Evolutionary conservation across 2,888 invertebrate species (phyloP).

Genomic region (Volucella zonaria): DNA sequence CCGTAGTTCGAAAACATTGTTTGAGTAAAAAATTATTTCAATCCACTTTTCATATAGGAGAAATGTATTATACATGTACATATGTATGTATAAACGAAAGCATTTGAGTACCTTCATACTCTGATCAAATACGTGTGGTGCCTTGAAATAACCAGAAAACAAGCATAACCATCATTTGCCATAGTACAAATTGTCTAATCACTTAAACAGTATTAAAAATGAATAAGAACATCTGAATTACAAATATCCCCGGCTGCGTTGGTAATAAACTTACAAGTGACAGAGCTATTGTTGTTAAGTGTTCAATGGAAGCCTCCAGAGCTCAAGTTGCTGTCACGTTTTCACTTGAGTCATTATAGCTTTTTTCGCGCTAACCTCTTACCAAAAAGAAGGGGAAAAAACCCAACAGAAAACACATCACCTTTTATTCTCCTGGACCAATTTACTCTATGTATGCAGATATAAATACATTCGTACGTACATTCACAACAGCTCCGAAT

Average conservation of each 20-base stretch:
- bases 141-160: conserved; percentile 29
- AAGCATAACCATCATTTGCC: conserved; percentile 48
- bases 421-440: conserved; percentile 23
- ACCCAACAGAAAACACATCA: conserved; percentile 3
- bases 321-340: conserved; percentile 55
- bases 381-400: neutral
- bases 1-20: no score
- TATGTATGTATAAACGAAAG: no score
- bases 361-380: conserved; percentile 26
- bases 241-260: conserved; percentile 26
- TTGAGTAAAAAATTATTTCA: no score
- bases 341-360: conserved; percentile 23
- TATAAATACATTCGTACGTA: conserved; percentile 1
- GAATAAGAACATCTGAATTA: conserved; percentile 61
- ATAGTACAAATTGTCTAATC: conserved; percentile 63
- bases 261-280: conserved; percentile 55
- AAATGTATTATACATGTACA: no score
- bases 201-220: conserved; percentile 65
- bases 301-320: conserved; percentile 29
- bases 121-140: conserved; percentile 43
- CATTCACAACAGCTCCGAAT: conserved; percentile 1
- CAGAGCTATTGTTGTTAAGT: conserved; percentile 54
- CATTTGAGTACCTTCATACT: no score
- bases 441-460: conserved; percentile 12
- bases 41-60: no score